Evolutionary conservation across 2,113 vertebrate species (phyloP).

Genomic region (Mastomys natalensis): DNA sequence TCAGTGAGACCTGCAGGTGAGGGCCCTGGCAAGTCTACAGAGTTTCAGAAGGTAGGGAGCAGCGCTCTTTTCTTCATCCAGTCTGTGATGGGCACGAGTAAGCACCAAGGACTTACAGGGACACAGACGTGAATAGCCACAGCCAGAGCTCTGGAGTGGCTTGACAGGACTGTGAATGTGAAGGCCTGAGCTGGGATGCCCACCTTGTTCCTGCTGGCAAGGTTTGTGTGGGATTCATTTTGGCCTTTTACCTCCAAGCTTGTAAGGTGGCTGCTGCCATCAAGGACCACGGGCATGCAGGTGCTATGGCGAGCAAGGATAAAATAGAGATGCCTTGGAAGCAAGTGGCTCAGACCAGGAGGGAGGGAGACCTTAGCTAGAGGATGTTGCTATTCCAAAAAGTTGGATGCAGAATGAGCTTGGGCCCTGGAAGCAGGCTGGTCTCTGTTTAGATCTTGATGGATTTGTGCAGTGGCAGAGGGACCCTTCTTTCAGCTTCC

Average conservation of each 20-base stretch:
- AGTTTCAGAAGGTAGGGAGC: background rate
- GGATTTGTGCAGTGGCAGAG: background rate
- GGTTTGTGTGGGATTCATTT: background rate
- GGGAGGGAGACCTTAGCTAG: background rate
- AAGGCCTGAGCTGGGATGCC: background rate
- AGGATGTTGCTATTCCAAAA: background rate
- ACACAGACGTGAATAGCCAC: fast-evolving
- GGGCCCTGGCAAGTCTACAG: background rate
- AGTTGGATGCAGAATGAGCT: too few species aligned
- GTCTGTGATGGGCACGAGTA: background rate
- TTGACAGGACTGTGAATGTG: background rate
- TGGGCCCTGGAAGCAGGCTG: background rate
- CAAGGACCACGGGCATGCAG: too few species aligned
- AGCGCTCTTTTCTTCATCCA: background rate
- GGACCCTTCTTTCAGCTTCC: background rate
- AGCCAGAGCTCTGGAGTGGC: background rate
- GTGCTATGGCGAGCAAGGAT: too few species aligned
- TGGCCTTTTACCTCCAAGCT: background rate
- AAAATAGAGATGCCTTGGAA: background rate
- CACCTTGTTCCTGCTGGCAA: background rate
- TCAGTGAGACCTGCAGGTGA: background rate
- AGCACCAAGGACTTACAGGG: background rate
- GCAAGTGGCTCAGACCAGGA: background rate
- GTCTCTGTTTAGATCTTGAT: too few species aligned
- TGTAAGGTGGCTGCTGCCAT: background rate